Evolutionary conservation across 35 echinoderm and acorn worm species (phyloP), one percentile per base, ranked within the genome.

Genomic region (Apostichopus japonicus): DNA sequence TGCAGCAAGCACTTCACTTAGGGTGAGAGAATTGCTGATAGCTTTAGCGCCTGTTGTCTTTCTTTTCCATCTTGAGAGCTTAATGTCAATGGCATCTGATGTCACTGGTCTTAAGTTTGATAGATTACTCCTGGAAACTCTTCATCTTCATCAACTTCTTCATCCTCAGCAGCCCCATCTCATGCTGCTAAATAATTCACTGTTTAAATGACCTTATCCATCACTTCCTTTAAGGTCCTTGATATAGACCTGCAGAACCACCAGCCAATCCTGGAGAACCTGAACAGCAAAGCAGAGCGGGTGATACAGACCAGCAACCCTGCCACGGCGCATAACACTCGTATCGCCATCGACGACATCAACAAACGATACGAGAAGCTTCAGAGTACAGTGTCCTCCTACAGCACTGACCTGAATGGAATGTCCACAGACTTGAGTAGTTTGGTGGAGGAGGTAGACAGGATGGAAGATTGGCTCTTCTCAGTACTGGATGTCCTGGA

Each of bases 391-490:
- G 90, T 94, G 1, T 65, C 77, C 0, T 24, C 53, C 33, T 95
- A 95, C 83, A 72, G 87, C n/a, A 91, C 89, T 10, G 95, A 99
- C 72, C 92, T 99, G 44, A 92, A 95, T 11, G 89, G 79, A 19
- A 96, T 99, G 93, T 90, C 94, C 7, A 90, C 89, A 24, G 90
- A 93, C 54, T 86, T 99, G 19, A 90, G 58, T 63, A 94, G 92
- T 23, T 82, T 99, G 79, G 86, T 94, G 88, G 97, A 99, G 5
- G 93, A 99, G n/a, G 92, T 99, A 19, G 97, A 99, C 65, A 65
- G 94, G 4, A 70, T 99, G 81, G 97, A 99, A 82, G 97, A 99
- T 56, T 99, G 97, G 97, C 65, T 99, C 24, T 96, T 99, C 84
- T 95, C 97, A 10, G 84, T 94, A 5, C 55, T 99, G 6, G 94